These are phyloP conservation scores for Volucella bombylans DNA, from an alignment of 2,888 invertebrate genomes.

Conservation along the genomic window DNA sequence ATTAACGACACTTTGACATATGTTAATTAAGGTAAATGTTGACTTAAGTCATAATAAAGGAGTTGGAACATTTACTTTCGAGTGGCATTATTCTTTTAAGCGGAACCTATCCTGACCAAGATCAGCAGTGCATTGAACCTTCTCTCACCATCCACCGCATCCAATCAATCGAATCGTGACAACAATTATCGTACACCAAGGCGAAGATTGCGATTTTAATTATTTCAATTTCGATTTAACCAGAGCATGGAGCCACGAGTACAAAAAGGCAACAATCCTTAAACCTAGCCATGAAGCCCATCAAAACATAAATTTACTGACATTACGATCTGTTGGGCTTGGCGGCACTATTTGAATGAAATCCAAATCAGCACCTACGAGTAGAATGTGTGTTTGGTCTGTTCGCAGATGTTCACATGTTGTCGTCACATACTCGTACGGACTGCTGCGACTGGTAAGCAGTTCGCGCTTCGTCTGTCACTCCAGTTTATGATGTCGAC, in stretches of 20 bases:
- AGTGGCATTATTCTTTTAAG: too few species aligned
- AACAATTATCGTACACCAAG: too few species aligned
- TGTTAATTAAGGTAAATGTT: too few species aligned
- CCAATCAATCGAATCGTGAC: too few species aligned
- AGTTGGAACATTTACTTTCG: too few species aligned
- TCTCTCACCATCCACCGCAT: too few species aligned
- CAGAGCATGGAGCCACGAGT: conserved; percentile 18
- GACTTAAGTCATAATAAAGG: too few species aligned
- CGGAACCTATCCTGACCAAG: too few species aligned
- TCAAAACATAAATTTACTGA: conserved; percentile 42
- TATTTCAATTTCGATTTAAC: conserved; percentile 42
- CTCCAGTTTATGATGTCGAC: conserved; percentile 30
- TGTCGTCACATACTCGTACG: conserved; percentile 10
- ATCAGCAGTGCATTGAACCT: too few species aligned
- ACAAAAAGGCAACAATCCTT: not conserved
- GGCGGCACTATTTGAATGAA: conserved; percentile 32
- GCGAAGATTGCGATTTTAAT: conserved; percentile 20
- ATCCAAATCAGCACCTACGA: conserved; percentile 29
- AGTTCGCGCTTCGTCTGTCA: conserved; percentile 52
- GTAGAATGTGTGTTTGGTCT: conserved; percentile 15
- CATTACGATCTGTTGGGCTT: conserved; percentile 42
- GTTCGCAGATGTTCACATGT: not conserved
- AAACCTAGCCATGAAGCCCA: not conserved
- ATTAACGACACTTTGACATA: too few species aligned
- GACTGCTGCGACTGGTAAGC: conserved; percentile 30